These are phyloP conservation scores for Anthonomus grandis DNA, from an alignment of 1,140 invertebrate genomes.

Conservation along the genomic window DNA sequence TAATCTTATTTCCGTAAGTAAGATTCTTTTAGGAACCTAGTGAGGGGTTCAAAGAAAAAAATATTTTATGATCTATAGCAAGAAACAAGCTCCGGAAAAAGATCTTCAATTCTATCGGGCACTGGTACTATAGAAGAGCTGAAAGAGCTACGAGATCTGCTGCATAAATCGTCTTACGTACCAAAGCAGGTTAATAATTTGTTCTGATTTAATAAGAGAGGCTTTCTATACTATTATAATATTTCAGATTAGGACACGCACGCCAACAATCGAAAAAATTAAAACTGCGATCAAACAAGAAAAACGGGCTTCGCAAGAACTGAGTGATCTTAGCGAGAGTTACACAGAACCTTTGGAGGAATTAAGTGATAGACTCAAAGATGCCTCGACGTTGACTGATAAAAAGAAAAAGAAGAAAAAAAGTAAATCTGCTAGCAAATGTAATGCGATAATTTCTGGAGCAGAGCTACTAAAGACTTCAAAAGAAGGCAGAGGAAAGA, in stretches of 20 bases:
- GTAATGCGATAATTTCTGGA: neutral
- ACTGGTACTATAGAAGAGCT: conserved; percentile 8
- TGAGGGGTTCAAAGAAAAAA: neutral
- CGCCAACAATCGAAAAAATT: conserved; percentile 24
- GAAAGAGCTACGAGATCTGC: conserved; percentile 1
- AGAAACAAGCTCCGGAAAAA: too few species aligned
- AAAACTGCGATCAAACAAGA: conserved; percentile 20
- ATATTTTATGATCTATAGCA: neutral
- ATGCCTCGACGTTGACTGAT: conserved; percentile 10
- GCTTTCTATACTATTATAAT: neutral
- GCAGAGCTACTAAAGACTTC: neutral
- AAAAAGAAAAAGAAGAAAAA: conserved; percentile 15
- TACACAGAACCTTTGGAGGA: neutral
- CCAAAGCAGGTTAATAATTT: conserved; percentile 7
- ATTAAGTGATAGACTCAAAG: neutral
- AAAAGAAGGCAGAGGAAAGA: neutral
- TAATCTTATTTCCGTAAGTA: neutral
- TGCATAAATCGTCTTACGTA: conserved; percentile 8
- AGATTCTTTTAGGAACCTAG: neutral
- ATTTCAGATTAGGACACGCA: conserved; percentile 5
- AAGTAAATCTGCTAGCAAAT: neutral
- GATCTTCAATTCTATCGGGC: conserved; percentile 8
- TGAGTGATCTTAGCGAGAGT: neutral
- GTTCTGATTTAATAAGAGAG: neutral
- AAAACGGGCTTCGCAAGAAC: conserved; percentile 2